phyloP scores from a whole-genome alignment of 2,888 invertebrate genomes.

The Boloria selene region DNA sequence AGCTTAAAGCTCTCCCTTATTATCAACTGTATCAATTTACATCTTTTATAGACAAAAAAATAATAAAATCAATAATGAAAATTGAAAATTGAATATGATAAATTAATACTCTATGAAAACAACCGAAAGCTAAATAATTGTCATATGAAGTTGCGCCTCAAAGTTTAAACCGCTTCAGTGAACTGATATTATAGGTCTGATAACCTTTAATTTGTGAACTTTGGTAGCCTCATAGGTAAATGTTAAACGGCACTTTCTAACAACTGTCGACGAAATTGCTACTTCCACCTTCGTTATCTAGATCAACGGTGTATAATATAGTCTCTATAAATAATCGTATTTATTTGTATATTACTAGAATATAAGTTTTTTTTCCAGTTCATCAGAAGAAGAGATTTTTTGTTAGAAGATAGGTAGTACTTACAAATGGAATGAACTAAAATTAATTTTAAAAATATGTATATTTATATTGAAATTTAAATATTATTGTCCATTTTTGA shows the following conservation, averaged over 20 bases:
- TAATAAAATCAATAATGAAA: no score
- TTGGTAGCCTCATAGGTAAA: conserved; percentile 33
- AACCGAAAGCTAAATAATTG: conserved; percentile 6
- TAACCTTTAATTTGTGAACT: conserved; percentile 35
- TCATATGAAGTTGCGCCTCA: conserved; percentile 26
- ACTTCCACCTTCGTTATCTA: conserved; percentile 14
- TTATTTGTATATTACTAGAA: not conserved
- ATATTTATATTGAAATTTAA: no score
- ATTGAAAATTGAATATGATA: no score
- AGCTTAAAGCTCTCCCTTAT: no score
- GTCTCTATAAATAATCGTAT: not conserved
- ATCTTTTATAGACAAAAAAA: no score
- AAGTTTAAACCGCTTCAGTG: conserved; percentile 23
- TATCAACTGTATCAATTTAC: no score
- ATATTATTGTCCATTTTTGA: no score
- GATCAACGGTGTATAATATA: not conserved
- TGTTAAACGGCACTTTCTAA: conserved; percentile 33
- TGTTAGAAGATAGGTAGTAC: no score
- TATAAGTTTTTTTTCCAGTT: no score
- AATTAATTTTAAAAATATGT: no score
- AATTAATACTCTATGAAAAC: conserved; percentile 16
- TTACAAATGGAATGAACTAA: no score
- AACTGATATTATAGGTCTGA: conserved; percentile 31
- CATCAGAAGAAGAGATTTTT: no score
- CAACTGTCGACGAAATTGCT: conserved; percentile 27